Conservation (phyloP, 2,113 vertebrate species). For the Strigops habroptila region DNA sequence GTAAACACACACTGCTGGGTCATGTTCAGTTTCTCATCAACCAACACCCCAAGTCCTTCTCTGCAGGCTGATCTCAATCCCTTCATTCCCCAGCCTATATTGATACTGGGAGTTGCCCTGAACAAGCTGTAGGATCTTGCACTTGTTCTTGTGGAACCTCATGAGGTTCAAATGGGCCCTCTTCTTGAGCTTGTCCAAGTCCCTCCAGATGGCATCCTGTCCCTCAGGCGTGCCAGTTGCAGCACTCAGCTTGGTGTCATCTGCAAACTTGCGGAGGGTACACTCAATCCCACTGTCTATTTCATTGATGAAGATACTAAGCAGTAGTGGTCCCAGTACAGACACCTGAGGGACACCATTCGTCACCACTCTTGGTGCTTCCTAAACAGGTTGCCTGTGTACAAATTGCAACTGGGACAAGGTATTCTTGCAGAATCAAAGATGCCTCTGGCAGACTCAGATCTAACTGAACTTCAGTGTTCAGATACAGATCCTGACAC, state of each 20-base stretch:
- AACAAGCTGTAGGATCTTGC: not conserved
- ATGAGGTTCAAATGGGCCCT: not conserved
- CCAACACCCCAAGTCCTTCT: not conserved
- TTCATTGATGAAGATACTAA: not conserved
- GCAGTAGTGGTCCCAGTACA: accelerated
- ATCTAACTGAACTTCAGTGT: not conserved
- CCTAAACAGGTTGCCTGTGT: not conserved
- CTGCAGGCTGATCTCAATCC: accelerated
- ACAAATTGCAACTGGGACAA: not conserved
- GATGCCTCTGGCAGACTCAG: not conserved
- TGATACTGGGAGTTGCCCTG: not conserved
- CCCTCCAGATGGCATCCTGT: not conserved
- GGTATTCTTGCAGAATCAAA: not conserved
- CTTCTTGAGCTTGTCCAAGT: not conserved
- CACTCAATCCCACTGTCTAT: accelerated
- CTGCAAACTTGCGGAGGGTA: not conserved
- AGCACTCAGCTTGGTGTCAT: not conserved
- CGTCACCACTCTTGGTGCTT: not conserved
- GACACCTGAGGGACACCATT: not conserved
- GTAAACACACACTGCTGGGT: accelerated
- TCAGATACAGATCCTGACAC: not conserved
- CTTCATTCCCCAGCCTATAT: not conserved
- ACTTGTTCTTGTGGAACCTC: not conserved
- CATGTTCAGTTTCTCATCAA: not conserved
- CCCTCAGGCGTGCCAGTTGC: accelerated